These are phyloP conservation scores for Candoia aspera DNA, from an alignment of 2,113 vertebrate genomes.

Conservation along the genomic window DNA sequence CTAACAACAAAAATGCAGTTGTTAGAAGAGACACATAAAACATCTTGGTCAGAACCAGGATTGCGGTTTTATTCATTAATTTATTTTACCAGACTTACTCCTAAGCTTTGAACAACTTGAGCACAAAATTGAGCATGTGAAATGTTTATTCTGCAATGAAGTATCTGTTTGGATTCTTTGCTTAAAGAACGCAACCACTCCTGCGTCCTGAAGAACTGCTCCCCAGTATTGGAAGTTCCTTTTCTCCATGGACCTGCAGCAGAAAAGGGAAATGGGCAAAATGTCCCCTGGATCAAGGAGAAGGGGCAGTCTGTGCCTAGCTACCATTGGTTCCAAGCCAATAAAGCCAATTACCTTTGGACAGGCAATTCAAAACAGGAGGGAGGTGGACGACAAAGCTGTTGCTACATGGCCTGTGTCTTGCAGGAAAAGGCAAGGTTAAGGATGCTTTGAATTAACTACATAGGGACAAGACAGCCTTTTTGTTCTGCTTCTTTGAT, in stretches of 20 bases:
- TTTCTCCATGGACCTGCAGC: not conserved
- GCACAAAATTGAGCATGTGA: not conserved
- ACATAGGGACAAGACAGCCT: not conserved
- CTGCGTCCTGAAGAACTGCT: not conserved
- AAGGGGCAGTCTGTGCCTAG: not conserved
- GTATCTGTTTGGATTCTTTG: not conserved
- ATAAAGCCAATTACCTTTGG: not conserved
- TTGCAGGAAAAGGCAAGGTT: constrained; percentile 17
- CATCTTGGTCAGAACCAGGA: constrained; percentile 26
- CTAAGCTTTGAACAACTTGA: not conserved
- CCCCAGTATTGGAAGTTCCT: not conserved
- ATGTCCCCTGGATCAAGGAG: not conserved
- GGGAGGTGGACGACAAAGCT: not conserved
- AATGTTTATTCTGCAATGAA: not conserved
- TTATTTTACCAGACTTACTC: constrained; percentile 49
- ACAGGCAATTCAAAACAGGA: not conserved
- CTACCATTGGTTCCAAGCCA: not conserved
- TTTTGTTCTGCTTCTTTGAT: not conserved
- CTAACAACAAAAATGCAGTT: constrained; percentile 35
- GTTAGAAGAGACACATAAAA: constrained; percentile 65
- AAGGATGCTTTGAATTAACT: not conserved
- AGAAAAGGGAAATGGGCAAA: not conserved
- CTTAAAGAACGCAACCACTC: not conserved
- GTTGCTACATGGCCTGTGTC: constrained; percentile 4
- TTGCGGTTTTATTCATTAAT: not conserved